These are phyloP conservation scores for Neodon shergylaensis DNA, from an alignment of 2,113 vertebrate genomes.

Conservation along the genomic window DNA sequence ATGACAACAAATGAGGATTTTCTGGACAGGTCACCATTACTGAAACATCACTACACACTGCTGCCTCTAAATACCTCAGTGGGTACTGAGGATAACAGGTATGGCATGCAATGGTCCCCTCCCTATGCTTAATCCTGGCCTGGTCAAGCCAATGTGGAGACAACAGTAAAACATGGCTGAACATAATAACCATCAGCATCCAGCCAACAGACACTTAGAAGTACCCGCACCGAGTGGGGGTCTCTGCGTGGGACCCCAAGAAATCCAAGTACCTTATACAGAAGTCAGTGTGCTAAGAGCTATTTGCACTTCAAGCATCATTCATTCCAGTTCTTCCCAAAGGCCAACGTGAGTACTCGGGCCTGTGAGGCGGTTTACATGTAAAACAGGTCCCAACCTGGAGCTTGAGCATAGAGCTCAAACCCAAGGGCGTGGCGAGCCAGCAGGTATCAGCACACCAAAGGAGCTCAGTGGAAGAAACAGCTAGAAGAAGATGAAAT, in stretches of 20 bases:
- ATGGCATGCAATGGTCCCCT: rapidly evolving
- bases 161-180: neutral
- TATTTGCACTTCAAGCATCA: neutral
- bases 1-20: too few species aligned
- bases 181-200: neutral
- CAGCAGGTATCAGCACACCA: neutral
- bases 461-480: neutral
- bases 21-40: neutral
- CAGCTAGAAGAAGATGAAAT: neutral
- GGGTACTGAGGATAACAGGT: neutral
- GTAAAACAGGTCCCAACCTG: neutral
- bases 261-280: neutral
- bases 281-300: neutral
- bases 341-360: neutral
- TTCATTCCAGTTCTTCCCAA: neutral
- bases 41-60: neutral
- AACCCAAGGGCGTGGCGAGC: neutral
- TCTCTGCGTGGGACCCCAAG: neutral
- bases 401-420: neutral
- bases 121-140: too few species aligned
- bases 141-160: neutral
- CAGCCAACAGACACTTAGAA: neutral
- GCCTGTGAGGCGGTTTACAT: neutral
- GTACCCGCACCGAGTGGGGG: neutral
- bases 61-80: too few species aligned